Evolutionary conservation across 1,140 invertebrate genomes (phyloP), one percentile per base, ranked within the genome.

Genomic region (Papilio helenus): DNA sequence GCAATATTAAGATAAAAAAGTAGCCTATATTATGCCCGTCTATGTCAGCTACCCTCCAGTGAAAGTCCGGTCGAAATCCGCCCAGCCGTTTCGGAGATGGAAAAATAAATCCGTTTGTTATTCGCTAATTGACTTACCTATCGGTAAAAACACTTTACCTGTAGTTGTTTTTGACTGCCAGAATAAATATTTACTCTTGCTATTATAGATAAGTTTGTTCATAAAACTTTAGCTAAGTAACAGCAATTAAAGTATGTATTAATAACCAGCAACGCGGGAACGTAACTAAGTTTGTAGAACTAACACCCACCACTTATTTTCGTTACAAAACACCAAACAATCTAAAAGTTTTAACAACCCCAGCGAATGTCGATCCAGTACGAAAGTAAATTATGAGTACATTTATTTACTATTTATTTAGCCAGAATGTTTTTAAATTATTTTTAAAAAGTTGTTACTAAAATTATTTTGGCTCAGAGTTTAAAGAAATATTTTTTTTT

Each of bases 311-410:
- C 23, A 68, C 23, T 68, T 68, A 34, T 34, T 68, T 68, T 68
- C 4, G 61, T 68, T 29, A 68, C 61, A 68, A 68, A 68, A 68
- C 26, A 29, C 61, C 23, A 68, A 68, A 68, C 61, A 34, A 68
- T 16, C 26, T 68, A 34, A 65, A 65, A 65, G 26, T 14, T 68
- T 68, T 68, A 68, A 68, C 26, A 68, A 61, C 58, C 51, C 51
- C 16, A 55, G n/a, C 18, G 14, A 58, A 20, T 20, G 26, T 68
- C 4, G 26, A 34, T 68, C 14, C 34, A 65, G 23, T 29, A 16
- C 29, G 61, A 29, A 65, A 65, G 0, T 14, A 68, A 68, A 68
- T 34, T 68, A 61, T 10, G 1, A 55, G n/a, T 20, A 55, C 5
- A 9, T 58, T 58, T 20, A 23, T 14, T 58, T 23, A 20, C 7